Base-by-base conservation (phyloP, 1,140 invertebrate species). In the Orchestia grillus region DNA sequence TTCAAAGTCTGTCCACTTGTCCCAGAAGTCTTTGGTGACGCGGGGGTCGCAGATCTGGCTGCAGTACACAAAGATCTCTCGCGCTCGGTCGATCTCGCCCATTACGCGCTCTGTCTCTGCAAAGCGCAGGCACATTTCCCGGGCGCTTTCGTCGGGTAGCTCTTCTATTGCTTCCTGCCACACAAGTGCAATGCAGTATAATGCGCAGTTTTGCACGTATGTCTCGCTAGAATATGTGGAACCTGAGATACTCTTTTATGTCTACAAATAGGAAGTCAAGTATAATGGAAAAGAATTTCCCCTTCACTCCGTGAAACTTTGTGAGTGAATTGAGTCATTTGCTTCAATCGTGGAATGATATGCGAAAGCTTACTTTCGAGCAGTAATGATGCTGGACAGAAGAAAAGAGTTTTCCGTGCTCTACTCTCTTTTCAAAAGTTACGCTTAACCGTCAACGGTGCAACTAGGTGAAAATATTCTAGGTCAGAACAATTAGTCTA, bases 1-100 rank as follows among this genome's bases (percentile, higher is more conserved):
- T 98, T 99, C 99, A 98, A 99, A 99, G 97, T 99, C 99, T 97
- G 99, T 99, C 99, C 99, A 99, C 16, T 99, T 99, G 97, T 99
- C 98, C 99, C 99, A 99, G 97, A 99, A 99, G 62, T 98, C 98
- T 11, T 98, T 98, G 19, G 99, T 99, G 0, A 98, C 98, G 97
- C 99, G 98, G 15, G 99, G 99, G 98, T 99, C 99, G 98, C 99
- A 99, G 97, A 99, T 99, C 98, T 99, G 99, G 97, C 99, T 99
- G 97, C 99, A 99, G 97, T 99, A 99, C 0, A 98, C 98, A 97
- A 99, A 99, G 97, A 99, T 99, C 0, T 99, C 99, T 97, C 99
- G 98, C 0, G 99, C 99, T 97, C 99, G 98, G 97, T 99, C 99
- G 96, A 99, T 99, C 98, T 99, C 99, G 94, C 99, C 99, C 44